Base-by-base conservation (phyloP, 2,888 invertebrate species). In the Epistrophella euchroma region DNA sequence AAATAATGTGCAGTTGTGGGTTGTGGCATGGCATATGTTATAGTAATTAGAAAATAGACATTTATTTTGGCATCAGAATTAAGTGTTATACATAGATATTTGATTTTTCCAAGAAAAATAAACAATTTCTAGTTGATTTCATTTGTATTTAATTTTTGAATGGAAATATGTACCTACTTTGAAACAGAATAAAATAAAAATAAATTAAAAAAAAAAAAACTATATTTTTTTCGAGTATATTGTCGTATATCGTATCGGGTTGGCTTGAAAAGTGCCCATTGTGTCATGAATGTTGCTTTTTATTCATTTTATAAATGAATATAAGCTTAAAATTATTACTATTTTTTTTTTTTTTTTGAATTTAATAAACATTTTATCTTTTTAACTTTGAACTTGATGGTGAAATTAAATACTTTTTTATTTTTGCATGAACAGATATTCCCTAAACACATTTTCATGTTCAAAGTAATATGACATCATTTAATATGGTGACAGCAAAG, bases 381-480 rank as follows among this genome's bases (percentile, higher is more conserved):
- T 47, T 47, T 19, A 4, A 19, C 11, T 47, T 19, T 47, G 11
- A 19, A 47, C 4, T 47, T 11, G 47, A 1, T 47, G 47, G 1
- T 47, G 17, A 47, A 47, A 10, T 19, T 11, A 4, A 19, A 19
- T 19, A 19, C 11, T n/a, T 3, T 19, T 19, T 47, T 19, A 19
- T 19, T 47, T 52, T 15, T 2, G 2, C 25, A n/a, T n/a, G 13
- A 35, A 35, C 0, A 45, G 25, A 28, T 45, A 17, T 28, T 11
- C n/a, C 17, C 19, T n/a, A n/a, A 60, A 19, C 0, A 25, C 40
- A 45, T 64, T 45, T 32, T 11, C 17, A 2, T 45, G 17, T 64
- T 45, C 28, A 64, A n/a, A 62, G 64, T 64, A 13, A 64, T 32
- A 17, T 64, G 64, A 64, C 64, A 64, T 45, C 43, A 64, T 45